A percentile compares a stretch with the other conserved stretches of the same genome.
Evolutionary conservation across 2,888 invertebrate species (phyloP).

Genomic region (Melangyna quadrimaculata): DNA sequence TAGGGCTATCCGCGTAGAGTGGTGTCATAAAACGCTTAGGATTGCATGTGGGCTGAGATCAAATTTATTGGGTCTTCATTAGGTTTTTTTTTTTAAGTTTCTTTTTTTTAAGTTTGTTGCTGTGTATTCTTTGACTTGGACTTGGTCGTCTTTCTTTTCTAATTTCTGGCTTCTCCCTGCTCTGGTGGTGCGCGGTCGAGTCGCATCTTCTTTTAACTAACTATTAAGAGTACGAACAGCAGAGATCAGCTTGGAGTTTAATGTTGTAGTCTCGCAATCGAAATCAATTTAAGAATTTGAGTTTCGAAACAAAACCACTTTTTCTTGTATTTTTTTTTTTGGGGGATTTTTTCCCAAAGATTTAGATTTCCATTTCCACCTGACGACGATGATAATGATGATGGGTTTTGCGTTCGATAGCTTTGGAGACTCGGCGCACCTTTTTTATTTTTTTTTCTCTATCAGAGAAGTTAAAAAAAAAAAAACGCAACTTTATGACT

Average conservation of each 20-base stretch:
- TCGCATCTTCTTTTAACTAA: conserved; percentile 36
- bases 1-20: conserved; percentile 65
- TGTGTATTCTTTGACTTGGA: conserved; percentile 14
- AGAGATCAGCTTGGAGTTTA: conserved; percentile 43
- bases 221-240: not conserved
- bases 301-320: conserved; percentile 70
- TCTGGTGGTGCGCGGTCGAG: not conserved
- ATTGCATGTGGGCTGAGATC: conserved; percentile 71
- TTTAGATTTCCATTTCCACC: conserved; percentile 70
- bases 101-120: not conserved
- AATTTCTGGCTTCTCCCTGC: conserved; percentile 32
- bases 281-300: conserved; percentile 71
- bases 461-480: not conserved
- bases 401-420: conserved; percentile 61
- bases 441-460: conserved; percentile 26
- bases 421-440: conserved; percentile 66
- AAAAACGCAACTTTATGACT: conserved; percentile 56
- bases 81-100: conserved; percentile 50
- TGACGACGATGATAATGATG: conserved; percentile 60
- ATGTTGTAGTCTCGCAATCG: conserved; percentile 68
- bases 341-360: conserved; percentile 19
- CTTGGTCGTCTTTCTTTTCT: conserved; percentile 24
- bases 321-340: conserved; percentile 45
- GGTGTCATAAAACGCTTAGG: conserved; percentile 72
- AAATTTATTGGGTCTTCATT: conserved; percentile 72